Base-by-base conservation (phyloP, 1,140 invertebrate genomes). In the Drosophila lowei region DNA sequence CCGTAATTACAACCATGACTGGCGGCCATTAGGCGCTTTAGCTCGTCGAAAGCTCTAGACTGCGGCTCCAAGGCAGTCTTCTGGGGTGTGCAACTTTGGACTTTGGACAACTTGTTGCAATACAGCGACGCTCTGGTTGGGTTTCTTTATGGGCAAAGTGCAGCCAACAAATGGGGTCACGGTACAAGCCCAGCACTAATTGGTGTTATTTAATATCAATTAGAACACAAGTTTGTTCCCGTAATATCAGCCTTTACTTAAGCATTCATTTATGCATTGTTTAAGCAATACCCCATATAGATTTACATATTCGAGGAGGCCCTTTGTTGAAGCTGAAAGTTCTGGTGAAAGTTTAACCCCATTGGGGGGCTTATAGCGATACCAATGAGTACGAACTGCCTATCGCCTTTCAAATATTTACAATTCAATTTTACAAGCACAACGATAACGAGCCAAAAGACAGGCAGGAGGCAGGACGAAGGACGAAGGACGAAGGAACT, bases 401-500 rank as follows among this genome's bases (percentile, higher is more conserved):
- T 38, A 30, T 3, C 47, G 72, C 68, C 67, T 58, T 56, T 85
- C 62, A 85, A 84, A 84, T 84, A 85, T 85, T 85, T 81, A 86
- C 81, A 77, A 85, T 85, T 86, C 67, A 77, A 85, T 85, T 86
- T 73, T 57, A 77, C 62, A 77, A 70, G 60, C 73, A 67, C 77
- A 80, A 80, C 62, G 81, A 86, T 85, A 85, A 85, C 80, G 77
- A 85, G 80, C 46, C 66, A 65, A 66, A 71, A 79, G 80, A 2
- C 18, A 18, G 23, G 23, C 23, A 25, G 5, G 67, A 79, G 56
- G 59, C 58, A 63, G 41, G 50, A 5, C 4, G 4, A 0, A 13
- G 11, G 0, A 9, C 6, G 21, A 18, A 13, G 4, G 23, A 23
- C 6, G 6, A 21, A 23, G 38, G 3, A 23, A 23, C 23, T 5